Evolutionary conservation across 2,113 vertebrate genomes (phyloP).

Genomic region (Manacus vitellinus): DNA sequence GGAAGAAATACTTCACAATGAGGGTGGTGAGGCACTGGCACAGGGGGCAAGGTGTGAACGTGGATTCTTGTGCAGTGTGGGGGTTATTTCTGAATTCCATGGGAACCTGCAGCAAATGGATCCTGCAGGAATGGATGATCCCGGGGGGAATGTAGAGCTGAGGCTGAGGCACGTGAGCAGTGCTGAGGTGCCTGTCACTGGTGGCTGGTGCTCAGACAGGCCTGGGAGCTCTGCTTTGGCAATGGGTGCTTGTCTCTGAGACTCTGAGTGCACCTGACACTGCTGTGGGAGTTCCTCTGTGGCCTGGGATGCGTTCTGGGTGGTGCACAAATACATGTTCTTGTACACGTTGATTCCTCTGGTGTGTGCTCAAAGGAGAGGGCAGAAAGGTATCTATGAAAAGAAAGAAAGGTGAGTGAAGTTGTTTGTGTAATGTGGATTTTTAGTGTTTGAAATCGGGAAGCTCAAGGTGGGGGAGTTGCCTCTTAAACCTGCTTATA

Average conservation of each 20-base stretch:
- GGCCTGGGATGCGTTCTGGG: neutral
- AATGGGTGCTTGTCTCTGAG: neutral
- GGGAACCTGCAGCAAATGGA: neutral
- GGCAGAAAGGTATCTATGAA: neutral
- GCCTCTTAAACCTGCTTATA: neutral
- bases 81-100: neutral
- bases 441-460: neutral
- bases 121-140: no score
- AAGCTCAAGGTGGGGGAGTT: neutral
- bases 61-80: rapidly evolving
- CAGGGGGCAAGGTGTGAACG: rapidly evolving
- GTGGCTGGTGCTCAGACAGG: neutral
- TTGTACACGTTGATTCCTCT: neutral
- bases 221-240: neutral
- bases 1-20: neutral
- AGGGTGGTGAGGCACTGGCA: neutral
- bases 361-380: neutral
- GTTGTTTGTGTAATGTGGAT: rapidly evolving
- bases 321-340: neutral
- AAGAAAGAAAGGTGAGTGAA: neutral
- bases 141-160: rapidly evolving
- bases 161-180: neutral
- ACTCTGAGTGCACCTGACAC: neutral
- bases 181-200: neutral
- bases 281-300: neutral